Conservation (phyloP, 2,797 vertebrate species). For the Mormyrops boulengeri region DNA sequence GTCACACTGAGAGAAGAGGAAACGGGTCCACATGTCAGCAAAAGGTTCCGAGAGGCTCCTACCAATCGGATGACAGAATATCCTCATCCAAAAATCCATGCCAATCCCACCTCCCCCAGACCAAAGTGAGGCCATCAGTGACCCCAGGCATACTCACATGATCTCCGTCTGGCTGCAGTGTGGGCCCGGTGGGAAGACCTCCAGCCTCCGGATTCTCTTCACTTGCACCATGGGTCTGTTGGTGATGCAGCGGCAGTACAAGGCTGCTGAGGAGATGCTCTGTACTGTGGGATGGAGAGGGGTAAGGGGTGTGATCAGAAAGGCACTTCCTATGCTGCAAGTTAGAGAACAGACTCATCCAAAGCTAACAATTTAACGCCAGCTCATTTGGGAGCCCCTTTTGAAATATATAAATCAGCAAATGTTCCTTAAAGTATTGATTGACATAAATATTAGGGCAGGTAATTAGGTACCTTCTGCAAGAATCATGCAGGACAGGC, state of each 20-base stretch:
- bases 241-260: neutral
- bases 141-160: slow-evolving; percentile 43
- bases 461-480: neutral
- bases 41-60: neutral
- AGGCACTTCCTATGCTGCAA: neutral
- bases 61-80: neutral
- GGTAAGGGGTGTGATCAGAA: neutral
- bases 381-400: neutral
- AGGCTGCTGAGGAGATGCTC: neutral
- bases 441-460: neutral
- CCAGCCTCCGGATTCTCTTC: fast-evolving
- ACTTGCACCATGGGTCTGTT: neutral
- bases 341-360: neutral
- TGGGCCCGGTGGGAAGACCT: neutral
- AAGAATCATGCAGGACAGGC: neutral
- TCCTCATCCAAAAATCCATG: neutral
- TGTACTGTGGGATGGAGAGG: neutral
- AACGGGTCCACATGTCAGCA: neutral
- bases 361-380: neutral
- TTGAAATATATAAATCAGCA: neutral
- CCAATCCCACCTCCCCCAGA: neutral
- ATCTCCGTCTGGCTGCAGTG: slow-evolving; percentile 41
- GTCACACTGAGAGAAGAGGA: slow-evolving; percentile 17
- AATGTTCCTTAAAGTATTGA: neutral
- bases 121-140: neutral